Base-by-base conservation (phyloP, 2,113 vertebrate genomes). In the Oncorhynchus kisutch region DNA sequence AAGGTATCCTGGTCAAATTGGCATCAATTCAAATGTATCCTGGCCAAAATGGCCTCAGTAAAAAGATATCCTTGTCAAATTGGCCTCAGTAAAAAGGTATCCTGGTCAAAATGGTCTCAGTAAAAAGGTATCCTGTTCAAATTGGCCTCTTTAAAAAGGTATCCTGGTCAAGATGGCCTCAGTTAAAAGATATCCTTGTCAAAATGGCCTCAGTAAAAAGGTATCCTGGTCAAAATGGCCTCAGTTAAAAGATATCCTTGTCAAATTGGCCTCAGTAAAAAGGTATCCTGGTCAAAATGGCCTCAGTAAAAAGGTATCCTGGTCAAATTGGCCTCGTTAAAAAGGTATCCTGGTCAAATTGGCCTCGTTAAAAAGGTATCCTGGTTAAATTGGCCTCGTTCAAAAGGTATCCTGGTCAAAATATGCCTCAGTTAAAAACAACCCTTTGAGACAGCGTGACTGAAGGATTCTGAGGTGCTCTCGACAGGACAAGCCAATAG, bases 391-490 rank as follows among this genome's bases (percentile, higher is more conserved):
- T 45, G 8, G 39, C 39, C 39, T 11, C 9, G 8, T 9, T 45
- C 2, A 45, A 45, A 45, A 45, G 84, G 79, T 65, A 76, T 82
- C 80, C 71, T 60, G 75, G 69, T 84, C 69, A 69, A 69, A 84
- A 62, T 73, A 76, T 45, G 70, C 69, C 69, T 64, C 71, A 24
- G 77, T 72, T 79, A 69, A 80, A 84, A 73, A 76, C 31, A 22
- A 73, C 66, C 29, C 66, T 48, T 73, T 81, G 71, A 82, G 74
- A 70, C 59, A 62, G 73, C 54, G 77, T 31, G 11, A 1, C 34
- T 60, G 73, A 27, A 76, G 77, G 72, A 74, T 82, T 81, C 64
- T 14, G 70, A 84, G 76, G 74, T 83, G 78, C 86, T 82, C 82
- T 79, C 67, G 18, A 74, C 66, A 18, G n/a, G n/a, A 24, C 59